Evolutionary conservation across 2,888 invertebrate genomes (phyloP).

Genomic region (Ophion ventricosus): DNA sequence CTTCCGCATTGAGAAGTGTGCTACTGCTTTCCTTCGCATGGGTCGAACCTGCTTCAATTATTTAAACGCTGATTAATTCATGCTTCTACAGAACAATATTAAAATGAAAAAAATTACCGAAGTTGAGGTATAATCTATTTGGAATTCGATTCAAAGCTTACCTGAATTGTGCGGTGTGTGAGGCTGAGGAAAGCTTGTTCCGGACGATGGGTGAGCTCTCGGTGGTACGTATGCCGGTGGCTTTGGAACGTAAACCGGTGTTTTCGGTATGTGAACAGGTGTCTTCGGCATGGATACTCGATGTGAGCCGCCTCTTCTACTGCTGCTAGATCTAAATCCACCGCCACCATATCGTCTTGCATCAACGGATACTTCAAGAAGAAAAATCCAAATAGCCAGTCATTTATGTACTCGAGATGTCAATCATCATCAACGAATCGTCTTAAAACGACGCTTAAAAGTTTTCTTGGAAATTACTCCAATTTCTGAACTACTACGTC

Average conservation of each 20-base stretch:
- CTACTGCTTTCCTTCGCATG: slow-evolving; percentile 59
- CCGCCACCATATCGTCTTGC: slow-evolving; percentile 18
- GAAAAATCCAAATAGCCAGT: not conserved
- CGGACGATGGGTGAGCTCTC: slow-evolving; percentile 9
- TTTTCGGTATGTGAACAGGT: slow-evolving; percentile 27
- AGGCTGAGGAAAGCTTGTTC: slow-evolving; percentile 35
- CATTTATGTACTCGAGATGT: not conserved
- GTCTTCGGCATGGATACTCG: not conserved
- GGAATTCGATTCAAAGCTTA: not conserved
- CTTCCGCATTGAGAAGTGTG: slow-evolving; percentile 66
- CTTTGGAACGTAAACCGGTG: slow-evolving; percentile 24
- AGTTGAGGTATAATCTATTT: not conserved
- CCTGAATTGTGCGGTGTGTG: slow-evolving; percentile 51
- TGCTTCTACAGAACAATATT: not conserved
- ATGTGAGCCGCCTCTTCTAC: not conserved
- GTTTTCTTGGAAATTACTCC: too few relatives aligned
- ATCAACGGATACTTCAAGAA: slow-evolving; percentile 37
- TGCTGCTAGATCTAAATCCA: not conserved
- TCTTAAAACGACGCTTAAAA: not conserved
- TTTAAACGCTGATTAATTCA: not conserved
- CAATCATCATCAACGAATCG: too few relatives aligned
- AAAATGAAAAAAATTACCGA: not conserved
- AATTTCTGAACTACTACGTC: not conserved
- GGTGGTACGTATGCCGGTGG: slow-evolving; percentile 21
- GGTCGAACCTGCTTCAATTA: slow-evolving; percentile 7